Conservation (phyloP, 1,140 invertebrate species). For the Caerostris darwini region DNA sequence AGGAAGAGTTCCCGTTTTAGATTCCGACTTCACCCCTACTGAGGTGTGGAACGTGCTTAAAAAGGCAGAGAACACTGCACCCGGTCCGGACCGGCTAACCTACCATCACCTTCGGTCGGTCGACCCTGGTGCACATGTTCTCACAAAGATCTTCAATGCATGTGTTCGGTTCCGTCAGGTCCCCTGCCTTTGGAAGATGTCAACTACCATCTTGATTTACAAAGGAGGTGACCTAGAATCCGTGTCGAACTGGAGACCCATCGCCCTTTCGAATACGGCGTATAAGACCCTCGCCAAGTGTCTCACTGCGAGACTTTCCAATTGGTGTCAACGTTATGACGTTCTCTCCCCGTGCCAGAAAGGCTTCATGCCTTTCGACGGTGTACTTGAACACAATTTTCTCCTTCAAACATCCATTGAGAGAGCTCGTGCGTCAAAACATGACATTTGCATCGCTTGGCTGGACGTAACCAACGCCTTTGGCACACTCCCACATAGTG, state of each 20-base stretch:
- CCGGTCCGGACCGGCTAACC: too few relatives aligned
- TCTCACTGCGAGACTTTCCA: neutral
- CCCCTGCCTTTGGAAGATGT: too few relatives aligned
- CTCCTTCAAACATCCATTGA: neutral
- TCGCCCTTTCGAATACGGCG: neutral
- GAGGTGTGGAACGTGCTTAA: too few relatives aligned
- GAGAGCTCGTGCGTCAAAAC: too few relatives aligned
- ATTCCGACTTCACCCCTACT: too few relatives aligned
- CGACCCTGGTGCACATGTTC: too few relatives aligned
- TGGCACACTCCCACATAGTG: neutral
- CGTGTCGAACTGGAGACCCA: neutral
- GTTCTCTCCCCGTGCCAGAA: neutral
- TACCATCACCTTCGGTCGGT: too few relatives aligned
- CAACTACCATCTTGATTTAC: too few relatives aligned
- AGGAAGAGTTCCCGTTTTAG: too few relatives aligned
- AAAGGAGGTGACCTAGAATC: neutral
- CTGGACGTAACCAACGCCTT: conserved; percentile 24
- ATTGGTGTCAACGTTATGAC: neutral
- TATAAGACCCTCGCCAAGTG: neutral
- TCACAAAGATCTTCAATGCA: too few relatives aligned
- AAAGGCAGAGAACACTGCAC: too few relatives aligned
- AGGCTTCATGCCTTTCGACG: neutral
- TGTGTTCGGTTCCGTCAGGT: neutral
- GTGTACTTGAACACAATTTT: neutral
- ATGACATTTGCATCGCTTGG: neutral